Conservation (phyloP, 2,888 invertebrate species). For the Aplocera efformata region DNA sequence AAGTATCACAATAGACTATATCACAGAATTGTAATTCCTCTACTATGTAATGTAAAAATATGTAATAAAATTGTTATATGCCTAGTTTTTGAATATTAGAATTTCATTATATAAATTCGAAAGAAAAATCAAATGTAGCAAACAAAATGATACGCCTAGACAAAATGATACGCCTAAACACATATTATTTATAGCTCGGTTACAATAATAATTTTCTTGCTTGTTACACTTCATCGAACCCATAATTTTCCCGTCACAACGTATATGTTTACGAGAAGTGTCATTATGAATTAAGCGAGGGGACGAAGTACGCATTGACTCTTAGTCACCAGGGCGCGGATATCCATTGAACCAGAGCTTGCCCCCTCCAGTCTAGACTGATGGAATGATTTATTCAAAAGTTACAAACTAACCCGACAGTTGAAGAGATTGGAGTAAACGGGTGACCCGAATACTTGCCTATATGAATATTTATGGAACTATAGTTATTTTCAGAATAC, state of each 20-base stretch:
- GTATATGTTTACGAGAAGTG: conserved; percentile 6
- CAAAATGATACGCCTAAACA: not conserved
- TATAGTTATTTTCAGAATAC: too few relatives aligned
- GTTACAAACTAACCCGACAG: conserved; percentile 26
- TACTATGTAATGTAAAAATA: too few relatives aligned
- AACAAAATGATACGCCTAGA: not conserved
- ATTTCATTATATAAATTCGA: too few relatives aligned
- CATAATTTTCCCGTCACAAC: conserved; percentile 12
- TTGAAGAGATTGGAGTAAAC: conserved; percentile 26
- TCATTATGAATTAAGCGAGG: conserved; percentile 5
- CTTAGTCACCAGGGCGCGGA: conserved; percentile 3
- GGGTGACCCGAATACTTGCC: conserved; percentile 13
- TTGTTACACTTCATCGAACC: conserved; percentile 7
- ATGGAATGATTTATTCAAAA: conserved; percentile 35
- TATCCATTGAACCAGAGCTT: conserved; percentile 12
- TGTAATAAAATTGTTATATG: not conserved
- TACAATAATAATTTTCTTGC: conserved; percentile 3
- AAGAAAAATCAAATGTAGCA: not conserved
- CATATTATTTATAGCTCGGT: not conserved
- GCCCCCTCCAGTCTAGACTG: conserved; percentile 20
- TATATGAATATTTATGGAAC: conserved; percentile 6
- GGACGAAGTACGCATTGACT: too few relatives aligned
- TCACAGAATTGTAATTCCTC: too few relatives aligned
- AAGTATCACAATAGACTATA: too few relatives aligned
- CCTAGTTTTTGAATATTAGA: too few relatives aligned